Base-by-base conservation (phyloP, 1,140 invertebrate species). In the Venustaconcha ellipsiformis region DNA sequence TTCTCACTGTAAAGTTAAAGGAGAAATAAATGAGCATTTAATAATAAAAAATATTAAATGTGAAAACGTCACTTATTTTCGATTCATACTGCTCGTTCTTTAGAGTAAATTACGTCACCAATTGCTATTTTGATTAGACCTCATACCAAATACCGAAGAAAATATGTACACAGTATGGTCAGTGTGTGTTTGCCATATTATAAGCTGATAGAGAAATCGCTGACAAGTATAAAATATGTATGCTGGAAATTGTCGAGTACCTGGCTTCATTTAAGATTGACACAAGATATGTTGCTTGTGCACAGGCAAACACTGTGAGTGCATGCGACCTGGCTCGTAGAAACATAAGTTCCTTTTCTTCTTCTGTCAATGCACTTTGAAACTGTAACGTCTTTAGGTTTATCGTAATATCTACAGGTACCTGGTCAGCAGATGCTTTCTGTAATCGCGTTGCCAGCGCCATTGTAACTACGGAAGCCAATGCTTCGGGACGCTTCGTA, bases 281-380 rank as follows among this genome's bases (percentile, higher is more conserved):
- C n/a, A 82, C 81, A 58, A 85, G 76, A 73, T 72, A 82, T 30
- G 83, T 81, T 0, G 78, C 78, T 67, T 83, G 81, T 55, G 83
- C 83, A 72, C 85, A 86, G 18, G 80, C 75, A 30, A 81, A 77
- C 18, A 85, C 85, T 18, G 81, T 74, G 37, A 85, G 69, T 23
- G 82, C 83, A 76, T 85, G 82, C n/a, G 78, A 80, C 64, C 77
- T 70, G 57, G 74, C 70, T 72, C 84, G 76, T 14, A 86, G 62
- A 67, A 74, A 69, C 60, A 84, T 64, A 48, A 83, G 68, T 68
- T 82, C 63, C 64, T 80, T 82, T 72, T 84, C 83, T 58, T 84
- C 82, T 57, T 82, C 74, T 2, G 59, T 78, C 48, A 86, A 68
- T n/a, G 83, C 82, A 79, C 82, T 86, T 79, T 86, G 83, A 80